A percentile compares a stretch with the other conserved stretches of the same genome.
Evolutionary conservation across 1,140 invertebrate genomes (phyloP).

Genomic region (Homarus americanus): DNA sequence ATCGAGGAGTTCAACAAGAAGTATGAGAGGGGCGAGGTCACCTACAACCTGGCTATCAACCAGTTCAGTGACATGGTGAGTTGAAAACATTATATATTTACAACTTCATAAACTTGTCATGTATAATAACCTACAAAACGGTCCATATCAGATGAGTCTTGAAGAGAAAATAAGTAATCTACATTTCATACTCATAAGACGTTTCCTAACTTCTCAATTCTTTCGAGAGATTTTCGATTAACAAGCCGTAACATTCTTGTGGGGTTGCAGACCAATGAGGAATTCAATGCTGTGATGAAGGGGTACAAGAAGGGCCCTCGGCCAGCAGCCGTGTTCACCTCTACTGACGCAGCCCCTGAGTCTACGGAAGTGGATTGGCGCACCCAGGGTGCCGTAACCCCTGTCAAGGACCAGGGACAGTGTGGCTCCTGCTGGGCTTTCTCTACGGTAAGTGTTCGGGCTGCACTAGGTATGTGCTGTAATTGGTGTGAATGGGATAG

Average conservation of each 20-base stretch:
- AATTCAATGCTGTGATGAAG: constrained; percentile 25
- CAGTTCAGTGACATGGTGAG: constrained; percentile 45
- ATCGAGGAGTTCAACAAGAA: constrained; percentile 25
- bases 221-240: no score
- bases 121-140: no score
- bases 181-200: no score
- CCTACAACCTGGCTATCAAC: constrained; percentile 35
- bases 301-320: not conserved
- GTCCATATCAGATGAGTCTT: no score
- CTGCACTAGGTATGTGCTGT: no score
- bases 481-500: no score
- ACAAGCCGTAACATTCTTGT: no score
- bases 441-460: constrained; percentile 73
- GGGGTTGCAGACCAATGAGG: constrained; percentile 28
- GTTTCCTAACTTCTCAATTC: no score
- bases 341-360: not conserved
- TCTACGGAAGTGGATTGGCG: constrained; percentile 78
- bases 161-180: no score
- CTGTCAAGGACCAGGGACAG: constrained; percentile 78
- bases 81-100: no score
- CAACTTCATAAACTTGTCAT: no score
- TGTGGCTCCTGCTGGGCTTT: constrained; percentile 79
- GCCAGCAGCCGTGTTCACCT: not conserved
- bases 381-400: constrained; percentile 78
- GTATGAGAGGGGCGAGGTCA: constrained; percentile 12